Base-by-base conservation (phyloP, 2,888 invertebrate species). In the Crepidodera aurea region DNA sequence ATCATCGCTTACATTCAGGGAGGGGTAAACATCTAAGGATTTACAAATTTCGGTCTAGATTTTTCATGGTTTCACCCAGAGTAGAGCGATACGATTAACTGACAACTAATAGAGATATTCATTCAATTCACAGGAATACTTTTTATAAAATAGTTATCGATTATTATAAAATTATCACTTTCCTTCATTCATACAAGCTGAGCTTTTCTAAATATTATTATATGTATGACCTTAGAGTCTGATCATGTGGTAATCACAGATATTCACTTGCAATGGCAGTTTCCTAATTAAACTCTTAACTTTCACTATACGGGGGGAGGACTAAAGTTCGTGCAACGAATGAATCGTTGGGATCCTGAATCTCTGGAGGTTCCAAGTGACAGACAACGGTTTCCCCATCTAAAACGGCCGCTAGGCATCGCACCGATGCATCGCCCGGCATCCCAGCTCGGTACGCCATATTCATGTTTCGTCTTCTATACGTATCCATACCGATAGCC, bases 321-420 rank as follows among this genome's bases (percentile, higher is more conserved):
- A 84, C 84, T 72, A 85, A 81, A 71, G 84, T 84, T 71, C 84
- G 82, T 60, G 84, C 82, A 65, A 83, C 81, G 73, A 84, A 84
- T 75, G 64, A 62, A 61, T 71, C 71, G 56, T 84, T 81, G 63
- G 83, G 79, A 39, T 78, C 76, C 71, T 79, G 81, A 72, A 80
- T 77, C 64, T 82, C 83, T 25, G 87, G 88, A 34, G 92, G 93
- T 79, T 93, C 92, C 73, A 93, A 81, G 78, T 93, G 93, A 80
- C 93, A 93, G 60, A 93, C 91, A 62, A 94, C 93, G 64, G 93
- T 93, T 75, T 91, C 90, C 44, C 93, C 93, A 77, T 93, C 92
- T 55, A 93, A 83, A 65, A 93, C 93, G 10, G 93, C 93, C 22
- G 93, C 90, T 67, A 87, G 71, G 6, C 87, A 86, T 66, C 87